Conservation (phyloP, 2,797 vertebrate species). For the Dendrocincla tyrannina region DNA sequence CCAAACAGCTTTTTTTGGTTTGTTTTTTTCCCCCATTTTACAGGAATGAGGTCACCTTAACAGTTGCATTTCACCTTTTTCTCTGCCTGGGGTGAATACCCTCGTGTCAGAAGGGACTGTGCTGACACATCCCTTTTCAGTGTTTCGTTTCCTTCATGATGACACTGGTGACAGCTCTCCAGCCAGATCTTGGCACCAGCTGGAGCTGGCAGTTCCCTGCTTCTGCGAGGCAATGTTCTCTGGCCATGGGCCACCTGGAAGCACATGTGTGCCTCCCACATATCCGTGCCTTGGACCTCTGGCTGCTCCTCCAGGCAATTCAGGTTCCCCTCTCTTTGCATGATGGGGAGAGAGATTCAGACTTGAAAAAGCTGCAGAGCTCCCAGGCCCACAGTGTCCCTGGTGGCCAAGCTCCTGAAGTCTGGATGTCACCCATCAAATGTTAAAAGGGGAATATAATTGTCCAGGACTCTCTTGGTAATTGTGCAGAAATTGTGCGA, state of each 20-base stretch:
- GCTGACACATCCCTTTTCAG: not conserved
- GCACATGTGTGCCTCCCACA: accelerated
- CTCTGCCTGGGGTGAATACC: accelerated
- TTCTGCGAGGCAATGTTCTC: not conserved
- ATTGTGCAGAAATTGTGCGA: not conserved
- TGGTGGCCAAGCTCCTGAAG: not conserved
- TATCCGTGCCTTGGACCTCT: not conserved
- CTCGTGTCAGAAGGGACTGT: accelerated
- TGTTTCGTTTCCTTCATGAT: not conserved
- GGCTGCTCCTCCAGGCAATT: not conserved
- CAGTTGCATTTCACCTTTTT: not conserved
- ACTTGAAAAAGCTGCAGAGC: not conserved
- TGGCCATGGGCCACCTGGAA: not conserved
- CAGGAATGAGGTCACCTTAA: not conserved
- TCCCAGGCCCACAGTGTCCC: not conserved
- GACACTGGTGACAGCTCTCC: not conserved
- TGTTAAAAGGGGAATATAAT: not conserved
- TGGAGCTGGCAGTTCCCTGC: not conserved
- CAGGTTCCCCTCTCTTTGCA: not conserved
- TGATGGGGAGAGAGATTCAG: not conserved
- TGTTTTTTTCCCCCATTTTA: not conserved
- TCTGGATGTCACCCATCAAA: not conserved
- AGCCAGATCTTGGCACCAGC: not conserved
- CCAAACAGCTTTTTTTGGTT: not conserved
- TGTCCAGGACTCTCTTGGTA: not conserved